Conservation (phyloP, 35 echinoderm and acorn worm genomes). For the Lytechinus variegatus region DNA sequence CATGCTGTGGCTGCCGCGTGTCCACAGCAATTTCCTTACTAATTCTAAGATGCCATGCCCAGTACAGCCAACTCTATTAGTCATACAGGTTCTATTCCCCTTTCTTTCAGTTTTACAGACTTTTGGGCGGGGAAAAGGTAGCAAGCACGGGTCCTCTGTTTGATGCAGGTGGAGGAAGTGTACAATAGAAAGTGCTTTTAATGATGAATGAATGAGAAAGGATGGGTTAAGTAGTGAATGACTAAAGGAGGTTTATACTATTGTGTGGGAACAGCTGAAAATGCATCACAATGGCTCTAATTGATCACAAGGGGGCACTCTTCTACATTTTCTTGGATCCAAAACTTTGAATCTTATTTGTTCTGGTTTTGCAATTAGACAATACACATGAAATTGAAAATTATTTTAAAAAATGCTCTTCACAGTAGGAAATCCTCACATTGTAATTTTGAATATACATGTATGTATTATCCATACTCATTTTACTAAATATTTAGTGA, state of each 20-base stretch:
- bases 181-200: neutral
- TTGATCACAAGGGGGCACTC: neutral
- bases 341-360: neutral
- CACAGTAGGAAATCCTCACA: neutral
- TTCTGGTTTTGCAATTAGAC: neutral
- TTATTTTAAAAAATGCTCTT: neutral
- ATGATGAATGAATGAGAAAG: neutral
- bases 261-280: neutral
- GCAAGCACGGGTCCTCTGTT: neutral
- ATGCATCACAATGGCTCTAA: neutral
- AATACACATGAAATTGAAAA: neutral
- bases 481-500: too few species aligned
- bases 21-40: slow-evolving; percentile 53
- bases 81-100: slow-evolving; percentile 6
- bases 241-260: neutral
- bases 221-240: slow-evolving; percentile 9
- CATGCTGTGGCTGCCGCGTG: slow-evolving; percentile 46
- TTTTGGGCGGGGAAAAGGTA: neutral
- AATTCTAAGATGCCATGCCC: slow-evolving; percentile 50
- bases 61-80: slow-evolving; percentile 41
- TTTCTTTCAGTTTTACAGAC: neutral
- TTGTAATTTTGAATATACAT: too few species aligned
- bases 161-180: neutral
- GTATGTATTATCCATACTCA: too few species aligned
- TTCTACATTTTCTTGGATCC: neutral